A percentile compares a stretch with the other conserved stretches of the same genome.
These are phyloP conservation scores for Orthosia gracilis DNA, from an alignment of 2,888 invertebrate species.

Conservation along the genomic window DNA sequence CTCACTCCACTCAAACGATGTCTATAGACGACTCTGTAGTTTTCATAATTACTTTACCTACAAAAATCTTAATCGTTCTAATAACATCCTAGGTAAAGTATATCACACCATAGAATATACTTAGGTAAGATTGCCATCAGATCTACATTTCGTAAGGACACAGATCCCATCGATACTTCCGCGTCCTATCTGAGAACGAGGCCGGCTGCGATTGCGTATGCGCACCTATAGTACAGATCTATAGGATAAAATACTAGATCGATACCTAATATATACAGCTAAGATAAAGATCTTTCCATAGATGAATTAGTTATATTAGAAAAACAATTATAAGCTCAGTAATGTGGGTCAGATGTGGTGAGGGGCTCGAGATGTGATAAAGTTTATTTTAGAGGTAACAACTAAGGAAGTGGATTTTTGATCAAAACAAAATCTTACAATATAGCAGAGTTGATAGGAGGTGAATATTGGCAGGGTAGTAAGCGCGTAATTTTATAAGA, in stretches of 20 bases:
- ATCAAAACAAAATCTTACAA: too few species aligned
- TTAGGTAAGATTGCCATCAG: slow-evolving; percentile 7
- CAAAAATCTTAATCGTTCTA: background rate
- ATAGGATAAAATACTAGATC: slow-evolving; percentile 7
- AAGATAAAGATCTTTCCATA: background rate
- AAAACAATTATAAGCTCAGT: too few species aligned
- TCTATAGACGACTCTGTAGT: background rate
- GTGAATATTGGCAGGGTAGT: too few species aligned
- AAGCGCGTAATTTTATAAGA: too few species aligned
- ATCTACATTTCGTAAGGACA: slow-evolving; percentile 55
- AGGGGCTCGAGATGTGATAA: background rate
- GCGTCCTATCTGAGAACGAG: slow-evolving; percentile 56
- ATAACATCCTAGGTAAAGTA: background rate
- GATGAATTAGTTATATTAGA: background rate
- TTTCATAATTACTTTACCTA: background rate
- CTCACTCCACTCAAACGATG: background rate
- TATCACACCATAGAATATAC: background rate
- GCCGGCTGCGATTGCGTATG: slow-evolving; percentile 44
- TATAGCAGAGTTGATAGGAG: too few species aligned
- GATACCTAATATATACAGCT: background rate
- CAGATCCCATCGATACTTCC: slow-evolving; percentile 51
- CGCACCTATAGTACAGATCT: slow-evolving; percentile 12
- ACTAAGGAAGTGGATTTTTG: too few species aligned
- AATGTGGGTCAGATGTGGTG: too few species aligned
- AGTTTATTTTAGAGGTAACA: too few species aligned